Conservation (phyloP, 2,888 invertebrate species). For the Rhamnusium bicolor region DNA sequence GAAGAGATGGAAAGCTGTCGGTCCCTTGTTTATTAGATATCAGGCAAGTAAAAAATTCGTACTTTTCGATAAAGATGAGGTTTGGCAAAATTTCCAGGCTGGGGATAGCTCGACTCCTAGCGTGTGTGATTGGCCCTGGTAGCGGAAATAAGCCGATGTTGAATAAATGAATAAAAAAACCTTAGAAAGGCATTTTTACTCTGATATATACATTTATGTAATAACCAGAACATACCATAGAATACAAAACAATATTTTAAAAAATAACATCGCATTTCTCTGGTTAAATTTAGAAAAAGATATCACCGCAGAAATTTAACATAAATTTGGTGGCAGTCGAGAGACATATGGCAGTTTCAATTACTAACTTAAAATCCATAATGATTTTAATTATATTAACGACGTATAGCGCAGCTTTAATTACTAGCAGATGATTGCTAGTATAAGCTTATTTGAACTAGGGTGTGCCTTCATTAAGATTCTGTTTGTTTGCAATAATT, state of each 20-base stretch:
- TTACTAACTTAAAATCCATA: conserved; percentile 30
- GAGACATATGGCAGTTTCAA: not conserved
- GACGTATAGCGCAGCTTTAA: conserved; percentile 40
- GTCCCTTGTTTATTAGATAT: no score
- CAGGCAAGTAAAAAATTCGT: no score
- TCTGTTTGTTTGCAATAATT: conserved; percentile 48
- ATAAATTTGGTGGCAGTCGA: not conserved
- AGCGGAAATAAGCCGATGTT: no score
- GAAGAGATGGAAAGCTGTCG: no score
- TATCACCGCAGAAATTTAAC: not conserved
- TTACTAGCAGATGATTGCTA: conserved; percentile 48
- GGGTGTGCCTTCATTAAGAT: conserved; percentile 50
- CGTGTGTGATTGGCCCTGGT: no score
- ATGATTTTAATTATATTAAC: conserved; percentile 45
- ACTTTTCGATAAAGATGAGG: no score
- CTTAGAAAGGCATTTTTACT: no score
- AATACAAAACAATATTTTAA: not conserved
- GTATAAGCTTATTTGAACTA: conserved; percentile 32
- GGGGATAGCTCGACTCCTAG: no score
- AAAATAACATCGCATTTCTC: no score
- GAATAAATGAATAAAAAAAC: no score
- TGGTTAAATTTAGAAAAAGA: not conserved
- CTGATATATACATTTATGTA: no score
- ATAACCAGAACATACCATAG: not conserved
- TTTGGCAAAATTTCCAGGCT: no score